Evolutionary conservation across 2,888 invertebrate genomes (phyloP).

Genomic region (Nudaria mundana): DNA sequence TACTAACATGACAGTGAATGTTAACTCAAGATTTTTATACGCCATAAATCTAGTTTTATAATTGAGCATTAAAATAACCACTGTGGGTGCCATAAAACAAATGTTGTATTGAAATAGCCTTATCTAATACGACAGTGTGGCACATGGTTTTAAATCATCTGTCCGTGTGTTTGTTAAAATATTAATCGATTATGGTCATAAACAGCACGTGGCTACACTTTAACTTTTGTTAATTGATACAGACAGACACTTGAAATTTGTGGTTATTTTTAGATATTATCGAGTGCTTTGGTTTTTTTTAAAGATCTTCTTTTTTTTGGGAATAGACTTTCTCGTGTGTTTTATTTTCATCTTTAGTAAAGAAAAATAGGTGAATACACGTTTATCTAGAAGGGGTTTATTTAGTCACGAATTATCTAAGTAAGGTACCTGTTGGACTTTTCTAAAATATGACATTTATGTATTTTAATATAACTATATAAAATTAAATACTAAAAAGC

Average conservation of each 20-base stretch:
- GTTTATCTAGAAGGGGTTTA: too few species aligned
- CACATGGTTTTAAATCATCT: slow-evolving; percentile 38
- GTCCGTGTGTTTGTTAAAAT: slow-evolving; percentile 36
- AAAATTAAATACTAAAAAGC: too few species aligned
- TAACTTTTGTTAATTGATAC: slow-evolving; percentile 32
- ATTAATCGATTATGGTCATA: slow-evolving; percentile 40
- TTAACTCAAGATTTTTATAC: too few species aligned
- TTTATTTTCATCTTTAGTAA: neutral
- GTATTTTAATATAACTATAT: too few species aligned
- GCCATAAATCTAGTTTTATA: neutral
- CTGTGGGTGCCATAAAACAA: slow-evolving; percentile 1
- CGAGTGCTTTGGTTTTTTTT: neutral
- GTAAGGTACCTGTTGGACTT: too few species aligned
- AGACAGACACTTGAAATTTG: slow-evolving; percentile 20
- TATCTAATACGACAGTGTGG: slow-evolving; percentile 34
- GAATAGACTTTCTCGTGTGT: neutral
- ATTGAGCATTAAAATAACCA: slow-evolving; percentile 1
- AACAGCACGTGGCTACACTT: slow-evolving; percentile 48
- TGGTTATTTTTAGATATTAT: slow-evolving; percentile 8
- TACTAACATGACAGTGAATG: too few species aligned
- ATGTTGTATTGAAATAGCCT: slow-evolving; percentile 10
- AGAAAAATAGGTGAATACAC: too few species aligned
- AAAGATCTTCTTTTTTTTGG: too few species aligned
- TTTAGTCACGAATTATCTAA: too few species aligned
- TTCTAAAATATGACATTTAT: too few species aligned